phyloP scores from a whole-genome alignment of 1,140 invertebrate species.

The Drosophila littoralis region DNA sequence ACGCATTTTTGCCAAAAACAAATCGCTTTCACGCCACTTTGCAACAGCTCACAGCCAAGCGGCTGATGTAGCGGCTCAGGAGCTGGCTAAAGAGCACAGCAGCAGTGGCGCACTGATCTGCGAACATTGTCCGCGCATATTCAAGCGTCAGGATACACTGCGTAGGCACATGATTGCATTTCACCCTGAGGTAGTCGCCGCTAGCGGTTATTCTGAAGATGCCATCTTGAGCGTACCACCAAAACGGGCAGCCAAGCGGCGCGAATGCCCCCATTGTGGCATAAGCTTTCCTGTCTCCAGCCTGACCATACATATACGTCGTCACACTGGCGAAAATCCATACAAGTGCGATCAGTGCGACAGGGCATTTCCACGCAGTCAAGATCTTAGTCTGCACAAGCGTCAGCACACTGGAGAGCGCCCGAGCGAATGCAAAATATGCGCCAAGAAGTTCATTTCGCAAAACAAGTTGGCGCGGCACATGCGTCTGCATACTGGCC shows the following conservation, averaged over 20 bases:
- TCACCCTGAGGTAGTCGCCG: slow-evolving; percentile 46
- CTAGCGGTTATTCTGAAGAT: background rate
- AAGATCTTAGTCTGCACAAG: slow-evolving; percentile 84
- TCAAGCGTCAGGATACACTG: slow-evolving; percentile 85
- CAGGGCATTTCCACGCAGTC: slow-evolving; percentile 71
- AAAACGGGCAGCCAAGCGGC: slow-evolving; percentile 58
- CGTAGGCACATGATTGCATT: slow-evolving; percentile 64
- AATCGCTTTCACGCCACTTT: slow-evolving; percentile 54
- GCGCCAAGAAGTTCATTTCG: slow-evolving; percentile 85
- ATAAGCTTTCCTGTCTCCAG: slow-evolving; percentile 86
- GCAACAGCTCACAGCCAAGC: slow-evolving; percentile 51
- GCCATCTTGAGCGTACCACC: background rate
- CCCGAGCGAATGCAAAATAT: slow-evolving; percentile 86
- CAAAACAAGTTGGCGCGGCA: slow-evolving; percentile 87
- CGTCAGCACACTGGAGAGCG: slow-evolving; percentile 86
- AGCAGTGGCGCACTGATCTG: slow-evolving; percentile 74
- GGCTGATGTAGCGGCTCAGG: slow-evolving; percentile 53
- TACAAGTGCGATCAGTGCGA: slow-evolving; percentile 73
- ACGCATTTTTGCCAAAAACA: slow-evolving; percentile 61
- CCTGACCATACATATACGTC: slow-evolving; percentile 86
- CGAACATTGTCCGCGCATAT: slow-evolving; percentile 85
- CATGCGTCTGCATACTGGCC: slow-evolving; percentile 87
- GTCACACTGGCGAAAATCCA: slow-evolving; percentile 85
- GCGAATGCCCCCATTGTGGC: slow-evolving; percentile 86
- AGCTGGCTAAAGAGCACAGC: slow-evolving; percentile 83